A percentile compares a stretch with the other conserved stretches of the same genome.
phyloP scores from a whole-genome alignment of 2,888 invertebrate genomes.

The Ochropleura leucogaster region DNA sequence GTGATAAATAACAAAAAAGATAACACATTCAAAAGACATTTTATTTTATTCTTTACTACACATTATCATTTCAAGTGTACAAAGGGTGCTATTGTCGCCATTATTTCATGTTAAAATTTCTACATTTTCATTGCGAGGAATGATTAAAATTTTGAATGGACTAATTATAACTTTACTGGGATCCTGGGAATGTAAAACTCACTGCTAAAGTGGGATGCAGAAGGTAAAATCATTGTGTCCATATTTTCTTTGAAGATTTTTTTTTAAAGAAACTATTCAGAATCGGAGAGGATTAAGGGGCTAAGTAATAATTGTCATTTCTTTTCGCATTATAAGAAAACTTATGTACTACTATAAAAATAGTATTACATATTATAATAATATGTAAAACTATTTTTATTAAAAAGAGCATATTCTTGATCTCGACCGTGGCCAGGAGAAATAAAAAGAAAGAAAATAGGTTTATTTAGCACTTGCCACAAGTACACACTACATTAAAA shows the following conservation, averaged over 20 bases:
- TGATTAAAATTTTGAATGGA: constrained; percentile 60
- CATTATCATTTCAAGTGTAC: constrained; percentile 43
- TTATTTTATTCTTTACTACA: constrained; percentile 31
- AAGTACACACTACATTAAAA: no score
- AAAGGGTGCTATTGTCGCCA: constrained; percentile 44
- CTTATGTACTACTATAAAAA: no score
- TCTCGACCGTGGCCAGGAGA: no score
- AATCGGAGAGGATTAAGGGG: neutral
- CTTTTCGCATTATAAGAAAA: no score
- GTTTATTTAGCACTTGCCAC: no score
- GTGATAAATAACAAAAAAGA: constrained; percentile 31
- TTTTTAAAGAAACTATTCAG: neutral
- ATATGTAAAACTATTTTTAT: no score
- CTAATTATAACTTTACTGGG: constrained; percentile 62
- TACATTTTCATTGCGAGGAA: constrained; percentile 42
- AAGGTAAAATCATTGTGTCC: neutral
- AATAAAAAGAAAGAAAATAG: no score
- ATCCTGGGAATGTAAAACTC: constrained; percentile 6
- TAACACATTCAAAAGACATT: constrained; percentile 35
- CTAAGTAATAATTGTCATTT: no score
- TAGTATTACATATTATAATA: no score
- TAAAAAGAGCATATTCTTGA: no score
- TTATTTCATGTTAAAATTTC: constrained; percentile 30
- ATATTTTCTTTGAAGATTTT: neutral
- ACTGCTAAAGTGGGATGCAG: constrained; percentile 2